phyloP scores from a whole-genome alignment of 2,888 invertebrate species.

The Pteria penguin region DNA sequence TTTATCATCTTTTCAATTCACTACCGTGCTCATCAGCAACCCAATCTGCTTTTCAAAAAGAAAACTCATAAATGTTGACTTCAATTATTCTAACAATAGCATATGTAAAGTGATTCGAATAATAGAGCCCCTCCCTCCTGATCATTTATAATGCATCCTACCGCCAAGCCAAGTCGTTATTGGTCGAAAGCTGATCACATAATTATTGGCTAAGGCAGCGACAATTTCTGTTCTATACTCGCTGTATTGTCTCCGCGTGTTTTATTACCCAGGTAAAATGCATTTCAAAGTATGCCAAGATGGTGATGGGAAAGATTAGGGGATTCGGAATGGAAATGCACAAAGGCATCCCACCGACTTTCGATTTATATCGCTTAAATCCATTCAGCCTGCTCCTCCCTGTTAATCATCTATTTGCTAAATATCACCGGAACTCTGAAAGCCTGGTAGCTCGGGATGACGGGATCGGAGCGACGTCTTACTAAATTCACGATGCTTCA shows the following conservation, averaged over 20 bases:
- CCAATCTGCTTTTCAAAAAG: slow-evolving; percentile 35
- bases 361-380: slow-evolving; percentile 40
- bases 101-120: slow-evolving; percentile 38
- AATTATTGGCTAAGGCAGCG: slow-evolving; percentile 20
- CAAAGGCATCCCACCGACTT: slow-evolving; percentile 24
- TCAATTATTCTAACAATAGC: slow-evolving; percentile 22
- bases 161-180: slow-evolving; percentile 8
- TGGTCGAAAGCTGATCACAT: slow-evolving; percentile 37
- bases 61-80: slow-evolving; percentile 33
- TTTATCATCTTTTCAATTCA: neutral
- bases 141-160: slow-evolving; percentile 16
- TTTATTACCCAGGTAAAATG: slow-evolving; percentile 37
- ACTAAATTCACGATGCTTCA: slow-evolving; percentile 3
- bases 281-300: slow-evolving; percentile 19
- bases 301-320: slow-evolving; percentile 37
- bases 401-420: slow-evolving; percentile 34
- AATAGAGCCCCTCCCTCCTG: slow-evolving; percentile 24
- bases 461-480: neutral
- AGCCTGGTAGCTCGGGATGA: neutral
- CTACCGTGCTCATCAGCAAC: neutral
- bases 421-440: slow-evolving; percentile 24
- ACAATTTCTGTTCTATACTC: slow-evolving; percentile 10
- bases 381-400: slow-evolving; percentile 29
- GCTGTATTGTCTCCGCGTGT: slow-evolving; percentile 20
- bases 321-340: slow-evolving; percentile 31